A percentile compares a stretch with the other conserved stretches of the same genome.
phyloP scores from a whole-genome alignment of 2,113 vertebrate species.

The Tragelaphus scriptus region DNA sequence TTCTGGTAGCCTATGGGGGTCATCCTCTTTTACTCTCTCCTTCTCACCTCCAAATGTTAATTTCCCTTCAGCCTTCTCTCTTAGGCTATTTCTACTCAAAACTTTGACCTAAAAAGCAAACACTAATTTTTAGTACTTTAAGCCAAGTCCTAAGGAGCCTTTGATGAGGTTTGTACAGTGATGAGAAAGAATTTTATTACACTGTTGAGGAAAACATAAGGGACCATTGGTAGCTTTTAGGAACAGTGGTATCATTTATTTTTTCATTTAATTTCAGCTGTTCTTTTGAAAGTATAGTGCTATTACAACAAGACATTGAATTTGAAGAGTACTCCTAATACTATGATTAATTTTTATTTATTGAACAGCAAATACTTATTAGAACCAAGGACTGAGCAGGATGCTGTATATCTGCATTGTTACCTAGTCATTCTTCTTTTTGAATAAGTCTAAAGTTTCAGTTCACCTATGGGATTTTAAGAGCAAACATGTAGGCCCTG shows the following conservation, averaged over 20 bases:
- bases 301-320: not conserved
- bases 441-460: not conserved
- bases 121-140: not conserved
- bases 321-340: not conserved
- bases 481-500: not conserved
- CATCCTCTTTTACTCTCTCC: not conserved
- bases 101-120: not conserved
- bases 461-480: not conserved
- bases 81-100: not conserved
- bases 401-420: not conserved
- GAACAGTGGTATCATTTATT: not conserved
- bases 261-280: not conserved
- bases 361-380: not conserved
- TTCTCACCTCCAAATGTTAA: not conserved
- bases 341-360: not conserved
- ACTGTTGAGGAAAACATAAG: not conserved
- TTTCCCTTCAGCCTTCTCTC: not conserved
- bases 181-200: not conserved
- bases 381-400: not conserved
- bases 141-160: not conserved
- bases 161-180: not conserved
- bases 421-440: not conserved
- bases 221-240: not conserved
- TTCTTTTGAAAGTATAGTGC: not conserved
- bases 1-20: not conserved